Percentiles rank a stretch among this genome's conserved stretches.
Conservation (phyloP, 2,113 vertebrate species). For the Pagrus major region DNA sequence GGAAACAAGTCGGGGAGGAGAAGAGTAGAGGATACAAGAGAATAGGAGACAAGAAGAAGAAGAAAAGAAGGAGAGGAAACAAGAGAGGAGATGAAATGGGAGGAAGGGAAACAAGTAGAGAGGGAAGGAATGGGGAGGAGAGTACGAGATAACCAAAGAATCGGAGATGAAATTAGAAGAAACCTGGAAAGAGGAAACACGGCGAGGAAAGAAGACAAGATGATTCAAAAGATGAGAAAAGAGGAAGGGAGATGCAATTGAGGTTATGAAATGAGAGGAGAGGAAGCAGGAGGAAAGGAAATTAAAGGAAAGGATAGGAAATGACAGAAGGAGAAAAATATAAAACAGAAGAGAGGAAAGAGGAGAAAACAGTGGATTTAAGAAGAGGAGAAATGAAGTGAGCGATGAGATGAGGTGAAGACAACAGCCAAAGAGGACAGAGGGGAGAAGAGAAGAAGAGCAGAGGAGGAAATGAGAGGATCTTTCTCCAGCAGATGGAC, state of each 20-base stretch:
- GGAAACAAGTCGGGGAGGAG: no score
- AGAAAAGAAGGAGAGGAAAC: not conserved
- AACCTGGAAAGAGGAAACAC: not conserved
- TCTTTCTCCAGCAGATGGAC: conserved; percentile 22
- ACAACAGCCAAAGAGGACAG: not conserved
- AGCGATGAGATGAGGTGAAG: not conserved
- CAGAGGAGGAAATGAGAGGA: not conserved
- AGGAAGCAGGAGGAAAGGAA: not conserved
- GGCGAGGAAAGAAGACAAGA: not conserved
- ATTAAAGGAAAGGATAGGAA: not conserved
- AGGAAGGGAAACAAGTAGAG: not conserved
- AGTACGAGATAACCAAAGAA: not conserved
- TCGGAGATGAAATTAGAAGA: no score
- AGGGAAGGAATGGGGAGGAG: no score
- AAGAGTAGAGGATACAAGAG: not conserved
- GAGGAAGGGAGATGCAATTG: not conserved
- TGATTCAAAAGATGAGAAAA: not conserved
- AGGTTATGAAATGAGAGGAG: not conserved
- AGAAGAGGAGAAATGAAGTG: not conserved
- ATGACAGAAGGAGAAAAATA: no score
- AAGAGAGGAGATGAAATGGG: not conserved
- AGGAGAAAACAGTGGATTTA: no score
- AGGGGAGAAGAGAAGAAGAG: not conserved
- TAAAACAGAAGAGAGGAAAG: not conserved
- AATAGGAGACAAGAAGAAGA: not conserved